These are phyloP conservation scores for Ovibos moschatus DNA, from an alignment of 2,113 vertebrate species.

Conservation along the genomic window DNA sequence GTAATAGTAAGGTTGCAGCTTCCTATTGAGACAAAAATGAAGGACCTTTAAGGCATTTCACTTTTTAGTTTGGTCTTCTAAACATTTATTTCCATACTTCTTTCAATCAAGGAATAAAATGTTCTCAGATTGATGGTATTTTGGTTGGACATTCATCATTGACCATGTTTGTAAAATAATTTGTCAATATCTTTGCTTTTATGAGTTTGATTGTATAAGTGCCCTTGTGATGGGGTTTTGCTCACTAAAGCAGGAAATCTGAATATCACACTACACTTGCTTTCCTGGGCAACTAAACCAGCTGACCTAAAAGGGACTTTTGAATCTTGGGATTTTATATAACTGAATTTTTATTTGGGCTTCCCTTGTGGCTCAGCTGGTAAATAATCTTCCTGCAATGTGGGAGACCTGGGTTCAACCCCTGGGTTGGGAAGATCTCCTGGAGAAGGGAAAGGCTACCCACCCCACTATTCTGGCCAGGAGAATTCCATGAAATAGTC, in stretches of 20 bases:
- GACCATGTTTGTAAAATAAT: not conserved
- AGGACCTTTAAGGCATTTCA: not conserved
- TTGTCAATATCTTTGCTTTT: not conserved
- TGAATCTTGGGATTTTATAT: not conserved
- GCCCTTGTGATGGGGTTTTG: not conserved
- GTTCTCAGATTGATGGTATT: not conserved
- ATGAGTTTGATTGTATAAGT: not conserved
- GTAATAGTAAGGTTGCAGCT: not conserved
- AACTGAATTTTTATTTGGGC: not conserved
- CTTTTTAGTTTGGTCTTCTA: not conserved
- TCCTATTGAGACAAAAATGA: not conserved
- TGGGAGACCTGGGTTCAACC: not conserved
- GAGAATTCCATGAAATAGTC: not conserved
- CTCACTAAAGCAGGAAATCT: not conserved
- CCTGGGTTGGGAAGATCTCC: not conserved
- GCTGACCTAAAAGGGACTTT: not conserved
- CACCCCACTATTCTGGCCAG: not conserved
- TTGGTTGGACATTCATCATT: not conserved
- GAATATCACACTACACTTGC: not conserved
- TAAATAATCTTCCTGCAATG: not conserved
- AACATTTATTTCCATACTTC: not conserved
- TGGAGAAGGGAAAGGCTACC: not conserved
- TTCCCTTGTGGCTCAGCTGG: not conserved
- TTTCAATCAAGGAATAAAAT: not conserved
- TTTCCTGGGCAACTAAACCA: not conserved